Percentiles rank a stretch among this genome's conserved stretches.
These are phyloP conservation scores for Luscinia megarhynchos DNA, from an alignment of 2,797 vertebrate genomes.

Conservation along the genomic window DNA sequence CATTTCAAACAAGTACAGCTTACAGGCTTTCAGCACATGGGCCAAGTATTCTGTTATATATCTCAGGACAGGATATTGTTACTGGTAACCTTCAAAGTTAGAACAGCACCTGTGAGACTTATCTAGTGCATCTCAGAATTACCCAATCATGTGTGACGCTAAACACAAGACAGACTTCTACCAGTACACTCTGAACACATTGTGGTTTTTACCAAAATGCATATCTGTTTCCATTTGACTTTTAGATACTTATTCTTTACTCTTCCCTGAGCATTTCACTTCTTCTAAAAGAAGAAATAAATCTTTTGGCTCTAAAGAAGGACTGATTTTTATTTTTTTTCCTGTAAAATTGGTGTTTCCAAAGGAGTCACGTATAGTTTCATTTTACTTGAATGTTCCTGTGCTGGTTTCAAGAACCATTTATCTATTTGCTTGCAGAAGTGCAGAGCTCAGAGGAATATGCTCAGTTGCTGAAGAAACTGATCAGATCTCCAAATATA, in stretches of 20 bases:
- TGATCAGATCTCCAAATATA: constrained; percentile 85
- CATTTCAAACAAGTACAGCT: constrained; percentile 35
- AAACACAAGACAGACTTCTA: constrained; percentile 77
- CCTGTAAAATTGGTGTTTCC: background rate
- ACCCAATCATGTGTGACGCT: constrained; percentile 85
- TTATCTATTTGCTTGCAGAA: constrained; percentile 80
- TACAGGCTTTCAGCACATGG: background rate
- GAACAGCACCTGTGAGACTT: constrained; percentile 69
- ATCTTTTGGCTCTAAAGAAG: background rate
- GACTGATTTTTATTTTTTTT: background rate
- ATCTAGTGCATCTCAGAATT: constrained; percentile 74
- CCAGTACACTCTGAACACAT: constrained; percentile 76
- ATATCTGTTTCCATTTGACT: constrained; percentile 72
- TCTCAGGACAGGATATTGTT: constrained; percentile 77
- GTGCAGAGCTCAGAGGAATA: constrained; percentile 88
- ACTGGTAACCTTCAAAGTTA: constrained; percentile 77
- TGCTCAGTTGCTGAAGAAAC: constrained; percentile 86
- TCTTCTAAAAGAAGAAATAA: constrained; percentile 26
- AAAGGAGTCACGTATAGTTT: background rate
- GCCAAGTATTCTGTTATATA: constrained; percentile 36
- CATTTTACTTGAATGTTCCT: constrained; percentile 2
- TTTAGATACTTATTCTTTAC: constrained; percentile 12
- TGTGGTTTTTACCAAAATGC: constrained; percentile 78
- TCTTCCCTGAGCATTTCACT: constrained; percentile 30
- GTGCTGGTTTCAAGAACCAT: background rate